phyloP scores from a whole-genome alignment of 2,888 invertebrate genomes.

The Chaitophorus viminalis region DNA sequence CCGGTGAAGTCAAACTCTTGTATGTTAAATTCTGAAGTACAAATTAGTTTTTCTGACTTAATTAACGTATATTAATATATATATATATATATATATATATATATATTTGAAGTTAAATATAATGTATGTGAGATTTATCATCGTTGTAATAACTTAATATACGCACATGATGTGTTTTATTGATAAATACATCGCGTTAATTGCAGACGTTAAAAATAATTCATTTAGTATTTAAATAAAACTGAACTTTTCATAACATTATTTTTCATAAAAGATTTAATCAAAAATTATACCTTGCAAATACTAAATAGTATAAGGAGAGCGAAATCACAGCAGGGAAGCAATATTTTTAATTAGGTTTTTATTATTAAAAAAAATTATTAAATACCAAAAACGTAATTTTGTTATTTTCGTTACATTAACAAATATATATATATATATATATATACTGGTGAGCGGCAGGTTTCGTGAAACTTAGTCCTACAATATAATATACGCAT shows the following conservation, averaged over 20 bases:
- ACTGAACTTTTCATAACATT: constrained; percentile 9
- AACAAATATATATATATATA: neutral
- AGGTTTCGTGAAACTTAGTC: too few species aligned
- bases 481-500: too few species aligned
- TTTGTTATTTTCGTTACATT: neutral
- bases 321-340: neutral
- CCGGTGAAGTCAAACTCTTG: too few species aligned
- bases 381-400: neutral
- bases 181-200: neutral
- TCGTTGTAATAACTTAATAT: neutral
- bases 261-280: constrained; percentile 7
- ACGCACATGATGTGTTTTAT: neutral
- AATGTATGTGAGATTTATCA: too few species aligned
- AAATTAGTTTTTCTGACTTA: too few species aligned
- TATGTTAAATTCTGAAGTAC: too few species aligned
- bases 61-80: too few species aligned
- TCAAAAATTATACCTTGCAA: constrained; percentile 6
- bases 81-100: too few species aligned
- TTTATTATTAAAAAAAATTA: constrained; percentile 5
- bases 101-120: too few species aligned
- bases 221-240: constrained; percentile 10
- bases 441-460: neutral
- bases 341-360: constrained; percentile 16
- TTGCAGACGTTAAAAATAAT: neutral
- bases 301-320: neutral